Evolutionary conservation across 2,113 vertebrate species (phyloP).

Genomic region (Meriones unguiculatus): DNA sequence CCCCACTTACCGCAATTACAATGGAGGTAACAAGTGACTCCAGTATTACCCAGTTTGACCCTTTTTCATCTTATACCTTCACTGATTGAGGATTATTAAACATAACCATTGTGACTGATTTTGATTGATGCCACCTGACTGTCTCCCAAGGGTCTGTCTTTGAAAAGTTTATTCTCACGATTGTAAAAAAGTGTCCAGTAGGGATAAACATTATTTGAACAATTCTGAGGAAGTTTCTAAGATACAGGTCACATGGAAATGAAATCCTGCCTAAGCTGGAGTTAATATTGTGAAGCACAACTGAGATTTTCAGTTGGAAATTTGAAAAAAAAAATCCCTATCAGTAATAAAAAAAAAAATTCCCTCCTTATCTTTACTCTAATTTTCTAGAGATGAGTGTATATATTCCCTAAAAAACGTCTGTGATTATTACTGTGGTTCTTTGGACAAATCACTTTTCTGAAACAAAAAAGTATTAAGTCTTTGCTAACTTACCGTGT

Average conservation of each 20-base stretch:
- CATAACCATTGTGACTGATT: neutral
- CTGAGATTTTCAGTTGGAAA: neutral
- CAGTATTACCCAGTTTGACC: neutral
- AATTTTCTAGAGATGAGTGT: neutral
- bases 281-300: neutral
- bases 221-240: neutral
- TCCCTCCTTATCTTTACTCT: too few species aligned
- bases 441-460: neutral
- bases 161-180: neutral
- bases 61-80: neutral
- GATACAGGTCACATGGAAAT: neutral
- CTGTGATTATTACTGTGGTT: neutral
- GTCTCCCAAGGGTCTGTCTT: neutral
- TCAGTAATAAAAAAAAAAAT: neutral
- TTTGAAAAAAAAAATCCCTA: neutral
- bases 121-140: neutral
- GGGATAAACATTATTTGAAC: neutral
- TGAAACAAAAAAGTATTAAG: neutral
- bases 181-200: neutral
- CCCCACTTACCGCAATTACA: neutral
- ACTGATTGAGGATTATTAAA: neutral
- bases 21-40: neutral
- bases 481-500: neutral
- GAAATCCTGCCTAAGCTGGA: neutral
- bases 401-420: neutral